Base-by-base conservation (phyloP, 2,888 invertebrate species). In the Seladonia tumulorum region DNA sequence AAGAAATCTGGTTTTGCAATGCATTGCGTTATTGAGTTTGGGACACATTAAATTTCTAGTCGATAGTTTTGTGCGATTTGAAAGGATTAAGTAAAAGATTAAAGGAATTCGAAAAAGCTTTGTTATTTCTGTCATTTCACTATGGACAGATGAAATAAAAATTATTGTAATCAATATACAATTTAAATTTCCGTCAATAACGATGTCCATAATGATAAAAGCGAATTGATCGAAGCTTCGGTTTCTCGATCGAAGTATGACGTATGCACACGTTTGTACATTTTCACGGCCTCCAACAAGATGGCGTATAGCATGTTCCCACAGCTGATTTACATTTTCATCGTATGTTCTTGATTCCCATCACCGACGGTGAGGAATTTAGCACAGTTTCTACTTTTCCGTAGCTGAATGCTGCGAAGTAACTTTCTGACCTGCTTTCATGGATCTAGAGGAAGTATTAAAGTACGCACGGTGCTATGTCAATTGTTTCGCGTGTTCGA, bases 261-360 rank as follows among this genome's bases (percentile, higher is more conserved):
- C 22, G 66, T 18, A 35, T 0, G 35, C 35, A 4, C 18, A 29
- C 18, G 66, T 18, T 22, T 35, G 66, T 18, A 39, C 35, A 10
- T 35, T 22, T 39, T 39, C 29, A 39, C 35, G 35, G 35, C 22
- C 35, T 68, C 66, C 66, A 68, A 42, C 66, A 68, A 42, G 70
- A 42, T 68, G 39, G 22, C 39, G 68, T 1, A 22, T 22, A 68
- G 35, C 22, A 22, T n/a, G 68, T 42, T n/a, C 39, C 68, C 39
- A 39, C 35, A 39, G 39, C 39, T 22, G 68, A 68, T 70, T 70
- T 42, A n/a, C 35, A 70, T 63, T 71, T 42, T 71, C 71, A 71
- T 25, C 39, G 45, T 71, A 25, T 1, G 71, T 25, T 71, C 71
- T 45, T 45, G 42, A 71, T 45, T 71, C 71, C 45, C 45, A 25